phyloP scores from a whole-genome alignment of 2,113 vertebrate species.

The Penelope pileata region DNA sequence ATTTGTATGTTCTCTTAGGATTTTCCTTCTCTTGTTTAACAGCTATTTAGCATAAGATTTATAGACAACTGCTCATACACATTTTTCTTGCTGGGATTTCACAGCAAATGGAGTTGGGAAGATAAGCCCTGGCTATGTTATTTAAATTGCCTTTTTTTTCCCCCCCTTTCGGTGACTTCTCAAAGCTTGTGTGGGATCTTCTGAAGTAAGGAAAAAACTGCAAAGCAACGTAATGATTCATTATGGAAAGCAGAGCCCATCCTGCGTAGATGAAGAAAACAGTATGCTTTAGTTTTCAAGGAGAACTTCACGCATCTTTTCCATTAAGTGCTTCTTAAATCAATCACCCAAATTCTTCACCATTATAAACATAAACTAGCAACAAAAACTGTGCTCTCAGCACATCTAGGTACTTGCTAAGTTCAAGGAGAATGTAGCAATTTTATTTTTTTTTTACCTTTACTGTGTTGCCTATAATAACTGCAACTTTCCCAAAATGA shows the following conservation, averaged over 20 bases:
- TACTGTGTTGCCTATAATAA: not conserved
- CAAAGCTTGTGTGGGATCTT: slow-evolving; percentile 20
- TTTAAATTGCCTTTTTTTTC: slow-evolving; percentile 5
- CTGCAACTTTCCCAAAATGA: not conserved
- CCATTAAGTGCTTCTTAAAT: not conserved
- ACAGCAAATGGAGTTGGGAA: slow-evolving; percentile 17
- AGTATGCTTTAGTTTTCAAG: not conserved
- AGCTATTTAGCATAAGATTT: slow-evolving; percentile 28
- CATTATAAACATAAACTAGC: not conserved
- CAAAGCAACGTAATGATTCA: slow-evolving; percentile 54
- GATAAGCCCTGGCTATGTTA: not conserved
- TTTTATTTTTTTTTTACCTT: not conserved
- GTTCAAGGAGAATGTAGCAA: not conserved
- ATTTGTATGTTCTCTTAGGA: not conserved
- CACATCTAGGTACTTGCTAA: not conserved
- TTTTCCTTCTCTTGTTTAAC: not conserved
- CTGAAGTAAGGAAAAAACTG: slow-evolving; percentile 8
- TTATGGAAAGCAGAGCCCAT: slow-evolving; percentile 9
- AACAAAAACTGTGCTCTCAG: not conserved
- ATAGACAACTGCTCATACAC: not conserved
- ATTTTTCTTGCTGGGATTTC: not conserved
- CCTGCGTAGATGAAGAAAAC: not conserved
- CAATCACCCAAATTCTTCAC: not conserved
- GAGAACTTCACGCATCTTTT: not conserved
- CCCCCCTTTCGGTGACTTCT: not conserved